Conservation (phyloP, 1,140 invertebrate genomes). For the Drosophila hydei region DNA sequence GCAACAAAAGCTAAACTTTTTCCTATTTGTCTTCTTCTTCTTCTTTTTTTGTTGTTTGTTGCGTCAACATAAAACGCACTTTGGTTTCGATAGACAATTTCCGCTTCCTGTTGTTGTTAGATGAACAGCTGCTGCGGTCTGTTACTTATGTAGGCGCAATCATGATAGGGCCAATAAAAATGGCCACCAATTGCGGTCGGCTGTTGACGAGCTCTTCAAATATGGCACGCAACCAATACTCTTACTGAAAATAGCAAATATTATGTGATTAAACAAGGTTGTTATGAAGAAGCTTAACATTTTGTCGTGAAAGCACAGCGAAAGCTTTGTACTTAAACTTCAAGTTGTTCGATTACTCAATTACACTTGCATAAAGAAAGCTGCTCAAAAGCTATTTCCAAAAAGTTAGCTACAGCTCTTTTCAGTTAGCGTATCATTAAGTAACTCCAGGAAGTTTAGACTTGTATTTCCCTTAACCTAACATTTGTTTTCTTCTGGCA, state of each 20-base stretch:
- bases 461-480: not conserved
- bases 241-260: not conserved
- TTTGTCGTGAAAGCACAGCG: too few species aligned
- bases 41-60: conserved; percentile 1
- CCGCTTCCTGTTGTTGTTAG: conserved; percentile 73
- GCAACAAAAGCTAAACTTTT: conserved; percentile 52
- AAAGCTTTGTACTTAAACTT: too few species aligned
- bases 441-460: too few species aligned
- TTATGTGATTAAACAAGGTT: not conserved
- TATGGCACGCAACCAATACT: not conserved
- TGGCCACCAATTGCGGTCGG: conserved; percentile 42
- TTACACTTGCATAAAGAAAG: too few species aligned
- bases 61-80: conserved; percentile 52
- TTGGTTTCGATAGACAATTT: conserved; percentile 70
- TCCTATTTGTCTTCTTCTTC: not conserved
- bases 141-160: conserved; percentile 38
- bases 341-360: too few species aligned
- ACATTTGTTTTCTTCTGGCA: not conserved
- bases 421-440: too few species aligned
- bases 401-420: too few species aligned
- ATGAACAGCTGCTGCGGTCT: conserved; percentile 59
- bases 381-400: too few species aligned
- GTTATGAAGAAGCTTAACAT: not conserved
- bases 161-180: conserved; percentile 66
- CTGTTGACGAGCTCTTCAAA: not conserved